Base-by-base conservation (phyloP, 2,888 invertebrate genomes). In the Pandemis heparana region DNA sequence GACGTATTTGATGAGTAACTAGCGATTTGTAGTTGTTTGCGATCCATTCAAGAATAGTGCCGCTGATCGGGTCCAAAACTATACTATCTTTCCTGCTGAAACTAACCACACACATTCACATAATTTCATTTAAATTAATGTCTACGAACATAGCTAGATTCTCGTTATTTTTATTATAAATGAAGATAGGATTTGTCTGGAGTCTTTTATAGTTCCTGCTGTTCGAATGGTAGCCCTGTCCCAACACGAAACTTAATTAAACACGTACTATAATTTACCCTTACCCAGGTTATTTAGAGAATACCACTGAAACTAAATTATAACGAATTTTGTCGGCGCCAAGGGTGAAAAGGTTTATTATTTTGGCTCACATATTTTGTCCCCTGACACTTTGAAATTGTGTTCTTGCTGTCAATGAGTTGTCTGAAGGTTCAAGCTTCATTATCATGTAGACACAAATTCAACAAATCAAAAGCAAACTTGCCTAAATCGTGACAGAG, bases 401-500 rank as follows among this genome's bases (percentile, higher is more conserved):
- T 39, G 48, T 72, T 62, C 4, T 67, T 38, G 16, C 23, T 46
- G 62, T 46, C 73, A 68, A 73, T 63, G 16, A 68, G 59, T 68
- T 46, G 23, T 46, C 48, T 43, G 61, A 53, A 68, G 68, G 56
- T 56, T 51, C 39, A 38, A 48, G 38, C 62, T 18, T 39, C 60
- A 60, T 69, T 69, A 73, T 56, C 68, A 69, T 69, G 63, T 63
- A 69, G 41, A 32, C 68, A 64, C 23, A 63, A 69, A 64, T 73
- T 69, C 59, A 60, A 69, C 73, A 62, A 59, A 73, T 73, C 61
- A 68, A 63, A 48, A 46, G 41, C 59, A 65, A 41, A 32, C 48
- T 32, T 41, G 60, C 80, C 80, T 51, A 77, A 76, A 77, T 90
- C 92, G 93, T 92, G 93, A 91, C 83, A 66, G 80, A 76, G 78